Conservation (phyloP, 2,113 vertebrate genomes). For the Anguilla rostrata region DNA sequence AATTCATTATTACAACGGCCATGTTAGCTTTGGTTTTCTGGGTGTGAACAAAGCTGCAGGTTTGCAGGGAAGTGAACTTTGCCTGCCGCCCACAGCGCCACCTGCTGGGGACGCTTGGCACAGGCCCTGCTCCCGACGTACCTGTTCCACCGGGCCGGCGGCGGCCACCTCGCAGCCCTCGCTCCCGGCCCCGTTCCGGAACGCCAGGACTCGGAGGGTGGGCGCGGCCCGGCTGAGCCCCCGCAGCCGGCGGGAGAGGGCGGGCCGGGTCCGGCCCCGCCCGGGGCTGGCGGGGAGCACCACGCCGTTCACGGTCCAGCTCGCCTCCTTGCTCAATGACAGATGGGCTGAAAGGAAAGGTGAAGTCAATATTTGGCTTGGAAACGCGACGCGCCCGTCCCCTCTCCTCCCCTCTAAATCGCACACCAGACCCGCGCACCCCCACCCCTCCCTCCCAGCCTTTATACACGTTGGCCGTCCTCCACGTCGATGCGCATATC, state of each 20-base stretch:
- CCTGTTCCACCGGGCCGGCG: slow-evolving; percentile 51
- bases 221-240: slow-evolving; percentile 46
- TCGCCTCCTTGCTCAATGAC: slow-evolving; percentile 63
- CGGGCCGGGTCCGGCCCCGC: slow-evolving; percentile 45
- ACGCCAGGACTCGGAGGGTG: slow-evolving; percentile 49
- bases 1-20: too few species aligned
- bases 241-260: slow-evolving; percentile 43
- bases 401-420: slow-evolving; percentile 24
- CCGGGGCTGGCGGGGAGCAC: slow-evolving; percentile 39
- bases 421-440: slow-evolving; percentile 28
- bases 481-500: slow-evolving; percentile 66
- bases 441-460: slow-evolving; percentile 51
- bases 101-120: background rate
- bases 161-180: slow-evolving; percentile 45
- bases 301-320: slow-evolving; percentile 55
- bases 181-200: slow-evolving; percentile 51
- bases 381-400: slow-evolving; percentile 51
- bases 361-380: slow-evolving; percentile 66
- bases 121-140: slow-evolving; percentile 23
- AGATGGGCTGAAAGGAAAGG: slow-evolving; percentile 65
- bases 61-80: too few species aligned
- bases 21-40: too few species aligned
- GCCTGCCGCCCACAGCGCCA: background rate
- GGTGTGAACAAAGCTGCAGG: too few species aligned
- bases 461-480: slow-evolving; percentile 58